Percentiles rank a stretch among this genome's conserved stretches.
These are phyloP conservation scores for Istiophorus platypterus DNA, from an alignment of 2,113 vertebrate genomes.

Conservation along the genomic window DNA sequence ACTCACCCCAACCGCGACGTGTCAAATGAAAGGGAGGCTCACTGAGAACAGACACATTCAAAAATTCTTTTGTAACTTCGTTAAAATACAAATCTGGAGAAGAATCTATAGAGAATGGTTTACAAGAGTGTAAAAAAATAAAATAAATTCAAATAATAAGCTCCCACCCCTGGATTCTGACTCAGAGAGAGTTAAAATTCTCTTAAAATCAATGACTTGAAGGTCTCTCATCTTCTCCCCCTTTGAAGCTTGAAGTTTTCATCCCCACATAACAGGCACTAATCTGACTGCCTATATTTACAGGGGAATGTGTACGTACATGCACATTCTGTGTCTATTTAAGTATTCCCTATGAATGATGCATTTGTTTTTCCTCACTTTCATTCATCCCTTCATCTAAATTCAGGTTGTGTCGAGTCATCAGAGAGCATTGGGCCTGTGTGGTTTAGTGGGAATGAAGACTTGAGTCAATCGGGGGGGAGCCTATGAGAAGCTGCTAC, in stretches of 20 bases:
- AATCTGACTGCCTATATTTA: conserved; percentile 1
- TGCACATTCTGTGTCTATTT: neutral
- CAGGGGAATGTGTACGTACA: neutral
- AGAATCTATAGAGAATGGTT: neutral
- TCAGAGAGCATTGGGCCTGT: conserved; percentile 31
- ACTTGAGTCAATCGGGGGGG: conserved; percentile 22
- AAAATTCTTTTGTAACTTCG: conserved; percentile 8
- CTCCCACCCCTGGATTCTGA: conserved; percentile 10
- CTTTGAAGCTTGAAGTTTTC: conserved; percentile 51
- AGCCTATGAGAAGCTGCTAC: conserved; percentile 39
- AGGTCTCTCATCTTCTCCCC: conserved; percentile 29
- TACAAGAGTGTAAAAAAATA: neutral
- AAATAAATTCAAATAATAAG: neutral
- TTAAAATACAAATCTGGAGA: conserved; percentile 29
- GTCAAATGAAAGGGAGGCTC: conserved; percentile 98
- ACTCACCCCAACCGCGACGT: conserved; percentile 98
- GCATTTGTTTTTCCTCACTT: conserved; percentile 15
- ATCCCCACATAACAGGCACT: conserved; percentile 22
- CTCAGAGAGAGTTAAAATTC: conserved; percentile 23
- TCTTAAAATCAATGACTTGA: conserved; percentile 54
- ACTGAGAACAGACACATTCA: conserved; percentile 78
- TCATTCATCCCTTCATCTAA: conserved; percentile 40
- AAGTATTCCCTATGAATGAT: neutral
- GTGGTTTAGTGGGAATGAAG: conserved; percentile 41
- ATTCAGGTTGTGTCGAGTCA: conserved; percentile 34